Evolutionary conservation across 1,140 invertebrate species (phyloP).

Genomic region (Hirudo medicinalis): DNA sequence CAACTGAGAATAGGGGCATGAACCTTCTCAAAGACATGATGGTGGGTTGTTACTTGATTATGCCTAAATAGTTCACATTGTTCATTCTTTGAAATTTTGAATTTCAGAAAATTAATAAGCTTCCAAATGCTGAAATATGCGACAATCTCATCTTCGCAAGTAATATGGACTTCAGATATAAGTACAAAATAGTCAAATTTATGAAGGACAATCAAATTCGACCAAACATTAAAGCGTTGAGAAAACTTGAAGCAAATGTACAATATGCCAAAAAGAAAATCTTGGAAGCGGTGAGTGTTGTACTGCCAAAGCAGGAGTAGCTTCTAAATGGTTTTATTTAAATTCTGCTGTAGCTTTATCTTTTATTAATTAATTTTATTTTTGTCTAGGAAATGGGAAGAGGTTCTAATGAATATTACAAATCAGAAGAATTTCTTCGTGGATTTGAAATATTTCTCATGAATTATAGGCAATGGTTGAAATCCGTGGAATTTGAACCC

Average conservation of each 20-base stretch:
- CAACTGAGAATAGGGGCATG: constrained; percentile 16
- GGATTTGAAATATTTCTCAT: constrained; percentile 15
- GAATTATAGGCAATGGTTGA: constrained; percentile 12
- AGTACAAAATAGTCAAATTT: constrained; percentile 15
- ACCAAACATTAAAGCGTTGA: not conserved
- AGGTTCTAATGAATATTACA: not conserved
- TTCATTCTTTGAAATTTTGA: not conserved
- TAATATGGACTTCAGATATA: constrained; percentile 19
- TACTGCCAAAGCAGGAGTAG: constrained; percentile 24
- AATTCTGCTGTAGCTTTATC: not conserved
- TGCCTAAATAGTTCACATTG: not conserved
- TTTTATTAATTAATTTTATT: not conserved
- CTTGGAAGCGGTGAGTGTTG: not conserved
- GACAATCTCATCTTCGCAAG: constrained; percentile 16
- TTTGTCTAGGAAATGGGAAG: not conserved
- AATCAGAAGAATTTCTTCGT: not conserved
- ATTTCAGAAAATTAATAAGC: constrained; percentile 17
- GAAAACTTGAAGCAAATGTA: constrained; percentile 1
- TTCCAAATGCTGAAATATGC: constrained; percentile 20
- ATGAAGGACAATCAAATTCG: constrained; percentile 5
- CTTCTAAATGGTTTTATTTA: constrained; percentile 14
- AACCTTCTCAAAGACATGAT: constrained; percentile 22
- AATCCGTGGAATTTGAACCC: constrained; percentile 14
- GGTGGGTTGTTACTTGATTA: constrained; percentile 17
- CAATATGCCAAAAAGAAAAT: not conserved